Conservation (phyloP, 2,888 invertebrate genomes). For the Chironomus tentans region DNA sequence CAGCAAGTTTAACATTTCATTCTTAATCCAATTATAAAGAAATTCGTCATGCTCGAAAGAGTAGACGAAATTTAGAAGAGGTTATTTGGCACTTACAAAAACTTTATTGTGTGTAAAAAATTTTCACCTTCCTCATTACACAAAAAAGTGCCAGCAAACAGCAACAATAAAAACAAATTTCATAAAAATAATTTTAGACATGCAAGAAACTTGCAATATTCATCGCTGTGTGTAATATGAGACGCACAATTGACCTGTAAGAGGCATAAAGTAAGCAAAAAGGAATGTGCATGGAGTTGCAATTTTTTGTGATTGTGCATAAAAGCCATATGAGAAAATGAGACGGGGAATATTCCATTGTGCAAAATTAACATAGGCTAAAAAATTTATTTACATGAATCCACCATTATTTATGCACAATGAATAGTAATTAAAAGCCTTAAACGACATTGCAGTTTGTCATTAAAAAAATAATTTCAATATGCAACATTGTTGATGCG, state of each 20-base stretch:
- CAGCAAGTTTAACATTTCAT: too few species aligned
- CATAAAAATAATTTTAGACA: neutral
- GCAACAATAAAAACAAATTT: too few species aligned
- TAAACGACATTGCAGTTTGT: neutral
- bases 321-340: too few species aligned
- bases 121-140: neutral
- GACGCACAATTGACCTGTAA: neutral
- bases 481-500: neutral
- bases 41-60: too few species aligned
- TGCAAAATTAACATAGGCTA: neutral
- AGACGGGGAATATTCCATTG: neutral
- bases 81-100: neutral
- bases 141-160: neutral
- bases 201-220: neutral
- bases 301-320: neutral
- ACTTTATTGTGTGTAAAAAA: neutral
- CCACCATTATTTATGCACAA: neutral
- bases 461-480: neutral
- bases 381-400: neutral
- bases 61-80: too few species aligned
- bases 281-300: neutral
- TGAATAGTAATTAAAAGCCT: constrained; percentile 6
- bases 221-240: neutral
- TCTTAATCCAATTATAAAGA: too few species aligned
- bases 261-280: neutral